These are phyloP conservation scores for Meiosimyza decipiens DNA, from an alignment of 2,888 invertebrate genomes.

Conservation along the genomic window DNA sequence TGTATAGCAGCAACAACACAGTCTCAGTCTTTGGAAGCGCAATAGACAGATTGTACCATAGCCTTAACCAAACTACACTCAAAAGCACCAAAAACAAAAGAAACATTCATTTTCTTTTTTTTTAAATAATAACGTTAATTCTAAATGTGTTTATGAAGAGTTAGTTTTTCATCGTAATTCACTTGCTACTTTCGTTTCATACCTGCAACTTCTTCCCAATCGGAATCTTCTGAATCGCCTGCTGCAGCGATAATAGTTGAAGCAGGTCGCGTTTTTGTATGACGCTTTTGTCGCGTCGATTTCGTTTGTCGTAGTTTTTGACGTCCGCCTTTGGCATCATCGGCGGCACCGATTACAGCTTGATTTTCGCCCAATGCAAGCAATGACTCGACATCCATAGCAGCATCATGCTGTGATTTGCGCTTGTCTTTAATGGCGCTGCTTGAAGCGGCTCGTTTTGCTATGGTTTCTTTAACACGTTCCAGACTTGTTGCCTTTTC, in stretches of 20 bases:
- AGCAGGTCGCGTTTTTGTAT: conserved; percentile 59
- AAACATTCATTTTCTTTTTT: not conserved
- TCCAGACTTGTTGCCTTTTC: conserved; percentile 73
- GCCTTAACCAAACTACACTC: conserved; percentile 9
- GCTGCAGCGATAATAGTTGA: conserved; percentile 68
- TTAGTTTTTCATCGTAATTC: too few species aligned
- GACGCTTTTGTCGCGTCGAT: conserved; percentile 59
- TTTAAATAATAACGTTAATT: too few species aligned
- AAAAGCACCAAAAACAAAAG: not conserved
- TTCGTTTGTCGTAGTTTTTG: conserved; percentile 58
- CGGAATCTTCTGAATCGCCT: conserved; percentile 69
- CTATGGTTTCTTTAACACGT: conserved; percentile 69
- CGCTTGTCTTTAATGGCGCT: conserved; percentile 33
- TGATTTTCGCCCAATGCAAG: conserved; percentile 74
- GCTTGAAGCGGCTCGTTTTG: conserved; percentile 48
- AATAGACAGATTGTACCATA: conserved; percentile 30
- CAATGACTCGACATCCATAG: conserved; percentile 72
- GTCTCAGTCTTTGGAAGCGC: conserved; percentile 35
- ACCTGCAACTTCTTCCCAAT: conserved; percentile 82
- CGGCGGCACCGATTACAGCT: conserved; percentile 37
- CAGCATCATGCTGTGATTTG: conserved; percentile 67
- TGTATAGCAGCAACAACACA: conserved; percentile 23
- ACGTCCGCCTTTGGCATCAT: conserved; percentile 20
- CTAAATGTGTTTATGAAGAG: too few species aligned
- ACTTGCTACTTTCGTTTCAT: conserved; percentile 62